Evolutionary conservation across 2,888 invertebrate genomes (phyloP).

Genomic region (Drosophila macrospina): DNA sequence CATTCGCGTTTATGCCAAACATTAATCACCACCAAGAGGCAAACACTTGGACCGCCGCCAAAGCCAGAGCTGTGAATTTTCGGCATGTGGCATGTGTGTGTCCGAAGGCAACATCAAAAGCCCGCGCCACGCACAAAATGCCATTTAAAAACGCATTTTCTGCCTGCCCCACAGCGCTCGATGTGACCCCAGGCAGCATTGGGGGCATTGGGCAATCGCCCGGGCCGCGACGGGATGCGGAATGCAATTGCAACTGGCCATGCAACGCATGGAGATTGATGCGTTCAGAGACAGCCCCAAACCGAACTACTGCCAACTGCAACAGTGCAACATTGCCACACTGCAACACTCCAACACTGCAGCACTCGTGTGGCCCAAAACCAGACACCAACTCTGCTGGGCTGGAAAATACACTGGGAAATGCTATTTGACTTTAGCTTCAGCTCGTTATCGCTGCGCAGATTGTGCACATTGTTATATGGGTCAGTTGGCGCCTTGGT

Average conservation of each 20-base stretch:
- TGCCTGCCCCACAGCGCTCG: constrained; percentile 51
- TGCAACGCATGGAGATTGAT: constrained; percentile 68
- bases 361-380: constrained; percentile 11
- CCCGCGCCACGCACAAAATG: constrained; percentile 80
- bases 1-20: constrained; percentile 81
- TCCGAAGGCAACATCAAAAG: constrained; percentile 71
- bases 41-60: constrained; percentile 39
- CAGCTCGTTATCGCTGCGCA: constrained; percentile 50
- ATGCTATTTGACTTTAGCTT: constrained; percentile 13
- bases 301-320: constrained; percentile 47
- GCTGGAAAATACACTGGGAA: constrained; percentile 17
- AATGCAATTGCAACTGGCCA: constrained; percentile 52
- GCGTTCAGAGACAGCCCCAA: constrained; percentile 74
- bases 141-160: constrained; percentile 83
- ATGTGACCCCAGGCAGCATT: constrained; percentile 57
- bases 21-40: constrained; percentile 77
- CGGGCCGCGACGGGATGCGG: neutral
- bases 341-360: too few species aligned
- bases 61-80: constrained; percentile 79
- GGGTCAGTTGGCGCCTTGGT: constrained; percentile 75
- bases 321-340: too few species aligned
- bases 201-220: constrained; percentile 35
- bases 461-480: constrained; percentile 44
- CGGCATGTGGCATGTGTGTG: constrained; percentile 65
- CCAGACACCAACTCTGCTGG: neutral